phyloP scores from a whole-genome alignment of 2,113 vertebrate genomes.

The Cricetomys ansorgei region DNA sequence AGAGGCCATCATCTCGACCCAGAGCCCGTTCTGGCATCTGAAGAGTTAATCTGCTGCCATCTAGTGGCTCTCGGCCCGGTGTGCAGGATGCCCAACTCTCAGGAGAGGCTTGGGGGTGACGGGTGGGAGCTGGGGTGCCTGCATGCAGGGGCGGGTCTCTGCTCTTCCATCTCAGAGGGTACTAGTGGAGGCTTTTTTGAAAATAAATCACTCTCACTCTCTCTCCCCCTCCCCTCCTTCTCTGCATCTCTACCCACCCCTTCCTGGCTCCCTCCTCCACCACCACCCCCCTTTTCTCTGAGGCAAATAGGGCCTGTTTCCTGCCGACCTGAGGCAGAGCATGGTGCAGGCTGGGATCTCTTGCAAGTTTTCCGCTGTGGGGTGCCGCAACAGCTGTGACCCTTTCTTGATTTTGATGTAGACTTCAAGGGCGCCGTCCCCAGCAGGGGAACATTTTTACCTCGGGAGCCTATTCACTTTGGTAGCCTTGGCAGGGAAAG shows the following conservation, averaged over 20 bases:
- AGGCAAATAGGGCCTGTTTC: slow-evolving; percentile 50
- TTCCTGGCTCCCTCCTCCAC: background rate
- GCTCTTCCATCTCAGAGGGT: background rate
- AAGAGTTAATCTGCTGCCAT: slow-evolving; percentile 84
- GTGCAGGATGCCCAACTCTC: background rate
- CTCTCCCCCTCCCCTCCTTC: background rate
- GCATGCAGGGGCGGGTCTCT: background rate
- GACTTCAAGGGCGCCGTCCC: slow-evolving; percentile 82
- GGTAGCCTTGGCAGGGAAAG: slow-evolving; percentile 74
- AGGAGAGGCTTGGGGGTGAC: background rate
- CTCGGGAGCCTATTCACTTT: slow-evolving; percentile 71
- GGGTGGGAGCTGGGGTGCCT: background rate
- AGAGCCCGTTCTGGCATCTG: slow-evolving; percentile 64
- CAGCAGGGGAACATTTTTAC: slow-evolving; percentile 79
- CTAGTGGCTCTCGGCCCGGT: slow-evolving; percentile 71
- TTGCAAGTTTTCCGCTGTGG: slow-evolving; percentile 71
- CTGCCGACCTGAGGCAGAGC: slow-evolving; percentile 63
- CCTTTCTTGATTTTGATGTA: slow-evolving; percentile 76
- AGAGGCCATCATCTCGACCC: background rate
- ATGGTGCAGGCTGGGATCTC: slow-evolving; percentile 64
- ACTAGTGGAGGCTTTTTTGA: background rate
- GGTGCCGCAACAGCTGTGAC: slow-evolving; percentile 78
- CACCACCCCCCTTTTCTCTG: background rate
- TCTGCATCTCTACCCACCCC: no score
- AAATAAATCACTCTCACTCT: background rate